phyloP scores from a whole-genome alignment of 2,113 vertebrate species.

The Pao palembangensis region DNA sequence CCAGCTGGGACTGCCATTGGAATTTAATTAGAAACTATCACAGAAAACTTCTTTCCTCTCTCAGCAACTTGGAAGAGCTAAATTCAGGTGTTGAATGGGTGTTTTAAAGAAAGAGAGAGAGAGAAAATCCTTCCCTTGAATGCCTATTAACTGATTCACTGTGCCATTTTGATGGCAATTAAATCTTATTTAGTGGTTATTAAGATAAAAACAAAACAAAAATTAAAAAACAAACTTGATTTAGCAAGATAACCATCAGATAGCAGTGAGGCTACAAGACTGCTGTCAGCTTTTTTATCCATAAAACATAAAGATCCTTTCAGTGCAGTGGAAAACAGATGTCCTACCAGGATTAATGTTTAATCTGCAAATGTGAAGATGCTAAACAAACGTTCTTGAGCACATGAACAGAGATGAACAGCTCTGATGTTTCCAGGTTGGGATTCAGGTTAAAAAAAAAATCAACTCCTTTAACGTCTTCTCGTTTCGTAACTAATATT shows the following conservation, averaged over 20 bases:
- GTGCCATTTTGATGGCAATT: too few species aligned
- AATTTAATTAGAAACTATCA: conserved; percentile 61
- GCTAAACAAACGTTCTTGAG: too few species aligned
- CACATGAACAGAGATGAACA: conserved; percentile 3
- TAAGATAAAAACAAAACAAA: too few species aligned
- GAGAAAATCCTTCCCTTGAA: too few species aligned
- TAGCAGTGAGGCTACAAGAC: too few species aligned
- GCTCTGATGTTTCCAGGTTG: conserved; percentile 38
- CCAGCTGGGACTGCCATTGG: conserved; percentile 46
- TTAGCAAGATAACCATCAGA: too few species aligned
- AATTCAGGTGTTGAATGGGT: conserved; percentile 13
- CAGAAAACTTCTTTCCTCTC: conserved; percentile 32
- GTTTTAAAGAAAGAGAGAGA: neutral
- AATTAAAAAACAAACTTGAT: too few species aligned
- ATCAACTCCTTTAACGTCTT: too few species aligned
- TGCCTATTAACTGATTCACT: too few species aligned
- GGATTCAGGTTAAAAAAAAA: neutral
- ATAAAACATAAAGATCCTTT: neutral
- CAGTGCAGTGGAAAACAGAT: conserved; percentile 1
- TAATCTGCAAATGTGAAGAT: too few species aligned
- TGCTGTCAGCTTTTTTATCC: too few species aligned
- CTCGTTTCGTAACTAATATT: neutral
- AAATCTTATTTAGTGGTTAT: too few species aligned
- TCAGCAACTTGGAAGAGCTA: conserved; percentile 27
- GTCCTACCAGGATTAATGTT: neutral